Evolutionary conservation across 2,797 vertebrate genomes (phyloP), one percentile per base, ranked within the genome.

Genomic region (Gobionotothen gibberifrons): DNA sequence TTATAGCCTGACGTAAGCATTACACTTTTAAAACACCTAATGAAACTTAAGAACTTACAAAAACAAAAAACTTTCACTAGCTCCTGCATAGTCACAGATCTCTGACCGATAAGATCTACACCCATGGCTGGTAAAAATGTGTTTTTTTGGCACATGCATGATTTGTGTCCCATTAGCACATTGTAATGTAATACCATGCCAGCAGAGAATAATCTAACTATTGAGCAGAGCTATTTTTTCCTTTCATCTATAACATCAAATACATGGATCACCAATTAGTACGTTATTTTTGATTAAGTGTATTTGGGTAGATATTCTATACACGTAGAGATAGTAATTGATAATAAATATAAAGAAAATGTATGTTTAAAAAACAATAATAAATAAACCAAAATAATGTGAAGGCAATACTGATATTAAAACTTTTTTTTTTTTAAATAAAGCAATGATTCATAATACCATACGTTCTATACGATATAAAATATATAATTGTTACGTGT

Each of bases 181-280:
- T 32, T 12, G 52, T 15, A 19, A 57, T 46, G 9, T 32, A 49
- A 3, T 13, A 12, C 16, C 17, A 54, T 22, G 13, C 15, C 9
- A 51, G 36, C 26, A 21, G 46, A 52, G 39, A 53, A 46, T 5
- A 63, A 73, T 58, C 16, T 5, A 26, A 26, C 26, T 26, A 26
- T 26, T 26, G 26, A 26, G 26, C 26, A 26, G 4, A 26, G 26
- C 26, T 26, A 61, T 71, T 69, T 70, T 26, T 26, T 1, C 26
- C 47, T 51, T 74, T 49, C 26, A 39, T 52, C 71, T 55, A n/a
- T 46, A 54, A 70, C 13, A 61, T 67, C 54, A 26, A 26, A 5
- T 5, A 26, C 4, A 26, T 26, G 26, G 4, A 26, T 26, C 26
- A 26, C 26, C 26, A 26, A 26, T 26, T 26, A 26, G 26, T 26